These are phyloP conservation scores for Alexandromys fortis DNA, from an alignment of 2,113 vertebrate species.

Conservation along the genomic window DNA sequence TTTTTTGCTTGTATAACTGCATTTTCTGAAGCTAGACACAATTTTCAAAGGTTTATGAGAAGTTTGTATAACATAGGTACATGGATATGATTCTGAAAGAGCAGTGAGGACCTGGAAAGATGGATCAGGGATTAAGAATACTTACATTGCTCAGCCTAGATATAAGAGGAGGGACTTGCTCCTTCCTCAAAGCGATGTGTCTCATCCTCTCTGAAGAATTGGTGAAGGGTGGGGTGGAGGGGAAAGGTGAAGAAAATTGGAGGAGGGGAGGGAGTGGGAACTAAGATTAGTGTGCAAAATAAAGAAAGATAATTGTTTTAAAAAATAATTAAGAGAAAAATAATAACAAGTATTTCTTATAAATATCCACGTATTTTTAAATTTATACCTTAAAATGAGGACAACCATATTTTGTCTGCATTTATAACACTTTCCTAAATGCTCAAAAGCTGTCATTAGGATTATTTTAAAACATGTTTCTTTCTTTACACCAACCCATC, in stretches of 20 bases:
- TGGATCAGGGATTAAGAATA: neutral
- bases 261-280: too few species aligned
- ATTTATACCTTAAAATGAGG: slow-evolving; percentile 31
- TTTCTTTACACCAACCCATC: neutral
- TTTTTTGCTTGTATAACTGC: neutral
- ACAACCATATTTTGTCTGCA: neutral
- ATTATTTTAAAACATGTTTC: slow-evolving; percentile 7
- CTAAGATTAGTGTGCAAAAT: too few species aligned
- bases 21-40: slow-evolving; percentile 7
- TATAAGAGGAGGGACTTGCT: too few species aligned
- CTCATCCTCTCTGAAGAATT: too few species aligned
- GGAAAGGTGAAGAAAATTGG: too few species aligned
- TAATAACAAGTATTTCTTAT: slow-evolving; percentile 47
- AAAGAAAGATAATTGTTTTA: too few species aligned
- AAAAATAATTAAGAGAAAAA: neutral
- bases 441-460: neutral
- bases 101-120: too few species aligned
- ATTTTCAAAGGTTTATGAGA: neutral
- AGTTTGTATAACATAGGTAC: neutral
- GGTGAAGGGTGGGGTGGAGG: too few species aligned
- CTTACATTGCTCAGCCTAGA: too few species aligned
- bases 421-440: neutral
- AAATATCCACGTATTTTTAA: neutral
- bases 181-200: too few species aligned
- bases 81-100: neutral